Evolutionary conservation across 2,113 vertebrate genomes (phyloP), one percentile per base, ranked within the genome.

Genomic region (Oreocharis arfaki): DNA sequence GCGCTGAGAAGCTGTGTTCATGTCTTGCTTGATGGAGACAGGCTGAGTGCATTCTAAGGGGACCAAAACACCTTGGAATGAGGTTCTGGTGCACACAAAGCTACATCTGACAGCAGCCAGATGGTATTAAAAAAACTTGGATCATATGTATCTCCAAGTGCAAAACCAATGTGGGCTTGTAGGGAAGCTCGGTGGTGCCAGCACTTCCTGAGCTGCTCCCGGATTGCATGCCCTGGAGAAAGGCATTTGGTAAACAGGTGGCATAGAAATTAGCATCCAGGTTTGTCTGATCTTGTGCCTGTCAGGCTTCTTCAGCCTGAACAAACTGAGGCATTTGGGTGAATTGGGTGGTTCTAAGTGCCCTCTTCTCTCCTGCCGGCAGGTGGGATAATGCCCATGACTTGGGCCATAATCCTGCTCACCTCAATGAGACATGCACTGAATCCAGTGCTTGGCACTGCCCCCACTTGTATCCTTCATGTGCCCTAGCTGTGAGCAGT

Each of bases 351-450:
- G 18, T 41, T 85, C 47, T 27, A 35, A 57, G 30, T 7, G 7
- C 12, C 39, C 13, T 68, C 18, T 63, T 59, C 52, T 37, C 33
- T 79, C 15, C 56, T 63, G n/a, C 11, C 39, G 32, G 39, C 19
- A 78, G n/a, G 60, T 70, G 39, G 20, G 46, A 41, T 65, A 49
- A 60, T 56, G 37, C 44, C 16, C 21, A 30, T 60, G 74, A 35
- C 32, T 28, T 74, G 46, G 8, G 41, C 64, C 17, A 10, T 35
- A 64, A 82, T 44, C 23, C 60, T 85, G 37, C 55, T 70, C 14
- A 21, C 33, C n/a, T 74, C 27, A 53, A 5, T 0, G 0, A 47
- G 35, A 46, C 27, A 15, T 15, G 23, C 24, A 9, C 46, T 24
- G 50, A 52, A 53, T 24, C 24, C 15, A 22, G 28, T 23, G 39